Evolutionary conservation across 2,113 vertebrate genomes (phyloP), one percentile per base, ranked within the genome.

Genomic region (Nymphicus hollandicus): DNA sequence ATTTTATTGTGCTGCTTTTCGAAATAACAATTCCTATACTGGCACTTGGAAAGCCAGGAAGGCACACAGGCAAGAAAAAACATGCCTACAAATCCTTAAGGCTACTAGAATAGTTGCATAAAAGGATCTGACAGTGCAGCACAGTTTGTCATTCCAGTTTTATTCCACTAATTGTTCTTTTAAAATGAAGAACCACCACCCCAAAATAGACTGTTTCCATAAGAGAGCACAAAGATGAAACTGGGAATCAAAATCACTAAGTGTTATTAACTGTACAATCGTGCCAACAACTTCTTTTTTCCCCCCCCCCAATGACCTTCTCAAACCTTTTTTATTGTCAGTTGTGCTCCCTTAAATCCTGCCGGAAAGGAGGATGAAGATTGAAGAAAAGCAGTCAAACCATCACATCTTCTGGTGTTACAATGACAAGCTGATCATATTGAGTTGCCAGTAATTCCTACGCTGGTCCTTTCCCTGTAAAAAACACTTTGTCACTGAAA

Each of bases 41-140:
- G 95, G 93, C 94, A 35, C 94, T 95, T 71, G 53, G 94, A 91
- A 96, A 96, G 83, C 49, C 92, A 97, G 95, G 83, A 86, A 97
- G 93, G 95, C 95, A 95, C 92, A 96, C 46, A 97, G 95, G 97
- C 96, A 97, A 95, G 95, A 94, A 97, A 97, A 97, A 88, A 96
- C 97, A 96, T 56, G 93, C 95, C 86, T 85, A 82, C 89, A 92
- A 65, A 80, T 95, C 96, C 24, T 96, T 49, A 86, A 95, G 73
- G 78, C 86, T 91, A 73, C 97, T 86, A 95, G 43, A 84, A 95
- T 47, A 39, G 96, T 5, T 94, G 80, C 60, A 89, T 43, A 17
- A 95, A 95, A 87, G 83, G 44, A 81, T 88, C 93, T 96, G 96
- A 96, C 94, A 97, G 11, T 70, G 92, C 78, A 89, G 91, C 89